Base-by-base conservation (phyloP, 2,888 invertebrate genomes). In the Operophtera brumata region DNA sequence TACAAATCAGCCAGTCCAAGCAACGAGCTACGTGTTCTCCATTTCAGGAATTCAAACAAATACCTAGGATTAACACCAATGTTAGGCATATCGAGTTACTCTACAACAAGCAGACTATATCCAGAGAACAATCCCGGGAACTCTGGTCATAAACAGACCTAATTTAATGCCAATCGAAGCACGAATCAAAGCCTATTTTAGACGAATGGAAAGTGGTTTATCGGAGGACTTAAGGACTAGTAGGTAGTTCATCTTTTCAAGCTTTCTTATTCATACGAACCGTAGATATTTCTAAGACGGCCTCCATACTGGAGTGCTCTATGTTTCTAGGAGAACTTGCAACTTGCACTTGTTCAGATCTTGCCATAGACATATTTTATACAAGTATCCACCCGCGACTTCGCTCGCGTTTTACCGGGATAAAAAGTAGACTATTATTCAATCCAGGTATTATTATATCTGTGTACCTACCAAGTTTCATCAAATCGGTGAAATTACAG, bases 71-170 rank as follows among this genome's bases (percentile, higher is more conserved):
- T 10, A 45, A 47, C 34, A 11, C 10, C 32, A 32, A 11, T 47
- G 41, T 32, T 47, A 44, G 43, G 42, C 25, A 47, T 51, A 56
- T 51, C 43, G 11, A 30, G 51, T 50, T 51, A 20, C 51, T 47
- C 47, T 44, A 40, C 35, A 39, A 56, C 46, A 50, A 55, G 6
- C 55, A 35, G 47, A 47, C 44, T 56, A 47, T 30, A 51, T 44
- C 32, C 13, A 49, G 25, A 34, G 25, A 20, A 4, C 12, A 9
- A 35, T 50, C 28, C 39, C 36, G 55, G 20, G 55, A 56, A 56
- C 47, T 43, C 12, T 2, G 39, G 42, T 55, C 30, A 25, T 56
- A 56, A 56, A 56, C 56, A 55, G 36, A 45, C 47, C 32, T 46
- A 40, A 10, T 34, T 48, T 36, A 46, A 37, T 36, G 6, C 12